Conservation (phyloP, 2,113 vertebrate species). For the Pangasianodon hypophthalmus region DNA sequence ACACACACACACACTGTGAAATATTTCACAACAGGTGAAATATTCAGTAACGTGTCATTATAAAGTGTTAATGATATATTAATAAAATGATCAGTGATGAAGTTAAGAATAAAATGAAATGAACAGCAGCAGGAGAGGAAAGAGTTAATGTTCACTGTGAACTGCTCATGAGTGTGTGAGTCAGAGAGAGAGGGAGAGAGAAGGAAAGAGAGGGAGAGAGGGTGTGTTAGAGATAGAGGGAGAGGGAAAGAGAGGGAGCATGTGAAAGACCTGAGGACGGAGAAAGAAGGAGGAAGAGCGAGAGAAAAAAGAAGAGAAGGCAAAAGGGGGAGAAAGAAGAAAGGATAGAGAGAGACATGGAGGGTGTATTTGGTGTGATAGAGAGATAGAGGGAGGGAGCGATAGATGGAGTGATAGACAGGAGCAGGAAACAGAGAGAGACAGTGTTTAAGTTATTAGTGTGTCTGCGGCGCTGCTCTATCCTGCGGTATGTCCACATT, state of each 20-base stretch:
- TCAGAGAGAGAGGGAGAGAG: neutral
- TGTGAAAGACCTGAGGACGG: slow-evolving; percentile 15
- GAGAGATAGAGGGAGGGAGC: neutral
- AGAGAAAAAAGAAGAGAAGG: slow-evolving; percentile 44
- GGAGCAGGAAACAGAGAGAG: slow-evolving; percentile 33
- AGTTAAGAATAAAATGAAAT: neutral
- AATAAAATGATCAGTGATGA: neutral
- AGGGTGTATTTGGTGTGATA: slow-evolving; percentile 8
- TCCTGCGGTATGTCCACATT: slow-evolving; percentile 1
- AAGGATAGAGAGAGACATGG: slow-evolving; percentile 28
- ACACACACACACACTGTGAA: neutral
- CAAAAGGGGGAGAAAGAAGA: slow-evolving; percentile 48
- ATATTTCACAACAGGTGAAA: neutral
- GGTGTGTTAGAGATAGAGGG: neutral
- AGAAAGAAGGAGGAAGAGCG: neutral
- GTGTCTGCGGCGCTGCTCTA: slow-evolving; percentile 13
- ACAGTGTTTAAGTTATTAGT: slow-evolving; percentile 58
- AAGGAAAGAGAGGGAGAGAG: neutral
- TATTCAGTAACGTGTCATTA: neutral
- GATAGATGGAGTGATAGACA: slow-evolving; percentile 13
- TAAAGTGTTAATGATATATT: neutral
- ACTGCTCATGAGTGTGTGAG: slow-evolving; percentile 21
- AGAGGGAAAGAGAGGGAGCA: neutral
- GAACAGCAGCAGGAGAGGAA: neutral
- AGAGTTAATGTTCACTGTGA: neutral